Percentiles rank a stretch among this genome's conserved stretches.
These are phyloP conservation scores for Enchytraeus crypticus DNA, from an alignment of 2,888 invertebrate genomes.

Conservation along the genomic window DNA sequence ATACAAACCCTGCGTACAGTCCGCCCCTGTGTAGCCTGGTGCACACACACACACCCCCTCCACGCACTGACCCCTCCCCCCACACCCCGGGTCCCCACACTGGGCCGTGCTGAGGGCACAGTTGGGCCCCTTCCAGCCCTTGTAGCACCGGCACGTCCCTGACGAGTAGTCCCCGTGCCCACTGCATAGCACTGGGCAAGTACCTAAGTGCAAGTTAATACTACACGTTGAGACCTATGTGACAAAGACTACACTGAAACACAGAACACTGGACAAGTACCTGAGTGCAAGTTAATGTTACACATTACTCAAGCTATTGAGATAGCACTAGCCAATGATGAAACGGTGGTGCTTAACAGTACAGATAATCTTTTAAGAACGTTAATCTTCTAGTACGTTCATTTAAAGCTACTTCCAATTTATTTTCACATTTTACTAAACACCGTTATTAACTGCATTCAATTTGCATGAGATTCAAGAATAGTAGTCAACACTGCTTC, in stretches of 20 bases:
- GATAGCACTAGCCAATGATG: too few species aligned
- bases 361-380: too few species aligned
- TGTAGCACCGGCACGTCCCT: conserved; percentile 65
- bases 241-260: too few species aligned
- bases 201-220: conserved; percentile 2
- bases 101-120: conserved; percentile 86
- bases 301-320: too few species aligned
- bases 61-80: conserved; percentile 88
- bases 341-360: too few species aligned
- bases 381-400: too few species aligned
- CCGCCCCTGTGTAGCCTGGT: conserved; percentile 81
- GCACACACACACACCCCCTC: conserved; percentile 67
- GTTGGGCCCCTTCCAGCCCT: conserved; percentile 83
- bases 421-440: too few species aligned
- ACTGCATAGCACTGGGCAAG: conserved; percentile 82
- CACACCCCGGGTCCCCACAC: conserved; percentile 92
- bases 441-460: too few species aligned
- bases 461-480: too few species aligned
- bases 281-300: conserved; percentile 1
- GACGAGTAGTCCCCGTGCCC: conserved; percentile 88
- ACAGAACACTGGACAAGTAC: conserved; percentile 76
- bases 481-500: too few species aligned
- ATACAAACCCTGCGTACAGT: conserved; percentile 77
- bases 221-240: too few species aligned
- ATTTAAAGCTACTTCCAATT: too few species aligned